Conservation (phyloP, 2,888 invertebrate genomes). For the Caenorhabditis virilis region DNA sequence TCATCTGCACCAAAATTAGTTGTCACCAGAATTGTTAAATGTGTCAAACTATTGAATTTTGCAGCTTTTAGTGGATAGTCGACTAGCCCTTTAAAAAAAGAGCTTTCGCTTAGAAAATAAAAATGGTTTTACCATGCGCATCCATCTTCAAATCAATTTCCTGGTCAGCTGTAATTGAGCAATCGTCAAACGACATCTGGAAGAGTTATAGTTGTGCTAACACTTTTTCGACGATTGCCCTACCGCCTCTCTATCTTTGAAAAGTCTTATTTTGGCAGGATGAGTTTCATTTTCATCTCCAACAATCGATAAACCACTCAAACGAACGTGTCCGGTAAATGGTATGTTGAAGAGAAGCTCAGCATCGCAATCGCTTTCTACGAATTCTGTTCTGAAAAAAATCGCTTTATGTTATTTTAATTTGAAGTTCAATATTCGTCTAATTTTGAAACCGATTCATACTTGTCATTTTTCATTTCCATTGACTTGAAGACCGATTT, state of each 20-base stretch:
- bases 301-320: conserved; percentile 88
- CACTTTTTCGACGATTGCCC: too few relatives aligned
- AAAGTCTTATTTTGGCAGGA: conserved; percentile 86
- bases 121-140: conserved; percentile 19
- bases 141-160: conserved; percentile 64
- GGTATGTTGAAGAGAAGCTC: conserved; percentile 95
- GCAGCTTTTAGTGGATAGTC: conserved; percentile 74
- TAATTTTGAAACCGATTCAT: neutral
- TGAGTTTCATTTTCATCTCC: conserved; percentile 84
- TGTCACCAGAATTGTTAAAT: conserved; percentile 77
- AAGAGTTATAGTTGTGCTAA: too few relatives aligned
- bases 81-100: conserved; percentile 31
- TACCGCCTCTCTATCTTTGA: conserved; percentile 63
- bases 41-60: conserved; percentile 86
- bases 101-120: neutral
- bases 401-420: neutral
- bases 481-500: conserved; percentile 84
- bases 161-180: conserved; percentile 71
- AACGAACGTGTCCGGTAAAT: conserved; percentile 87
- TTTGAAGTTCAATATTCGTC: neutral
- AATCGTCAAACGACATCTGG: conserved; percentile 95
- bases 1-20: conserved; percentile 79
- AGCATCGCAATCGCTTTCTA: conserved; percentile 93
- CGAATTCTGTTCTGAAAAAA: conserved; percentile 69
- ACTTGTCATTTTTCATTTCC: conserved; percentile 83